A percentile compares a stretch with the other conserved stretches of the same genome.
Evolutionary conservation across 2,888 invertebrate species (phyloP).

Genomic region (Lithosia quadra): DNA sequence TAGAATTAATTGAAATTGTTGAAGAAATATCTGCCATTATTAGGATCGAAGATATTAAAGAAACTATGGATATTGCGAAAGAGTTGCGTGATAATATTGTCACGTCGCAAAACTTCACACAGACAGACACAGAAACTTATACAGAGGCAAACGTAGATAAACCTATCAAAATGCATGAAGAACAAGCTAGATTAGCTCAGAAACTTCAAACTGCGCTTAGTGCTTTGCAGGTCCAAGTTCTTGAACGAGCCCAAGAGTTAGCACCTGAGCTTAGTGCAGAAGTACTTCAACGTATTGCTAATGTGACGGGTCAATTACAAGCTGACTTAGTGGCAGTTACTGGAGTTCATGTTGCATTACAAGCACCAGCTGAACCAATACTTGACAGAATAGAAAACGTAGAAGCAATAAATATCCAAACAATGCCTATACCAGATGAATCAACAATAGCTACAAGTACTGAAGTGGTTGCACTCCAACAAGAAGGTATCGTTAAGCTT

Average conservation of each 20-base stretch:
- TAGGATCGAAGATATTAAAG: slow-evolving; percentile 64
- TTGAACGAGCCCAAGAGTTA: slow-evolving; percentile 63
- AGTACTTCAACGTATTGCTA: slow-evolving; percentile 60
- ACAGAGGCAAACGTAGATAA: slow-evolving; percentile 25
- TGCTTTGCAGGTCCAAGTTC: slow-evolving; percentile 62
- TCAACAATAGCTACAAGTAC: slow-evolving; percentile 19
- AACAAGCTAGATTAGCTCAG: slow-evolving; percentile 59
- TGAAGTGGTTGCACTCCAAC: slow-evolving; percentile 33
- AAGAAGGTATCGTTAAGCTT: slow-evolving; percentile 25
- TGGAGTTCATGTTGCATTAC: slow-evolving; percentile 52
- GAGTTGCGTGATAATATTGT: slow-evolving; percentile 65
- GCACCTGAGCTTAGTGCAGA: slow-evolving; percentile 54
- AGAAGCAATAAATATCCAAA: slow-evolving; percentile 21
- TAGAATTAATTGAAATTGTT: slow-evolving; percentile 72
- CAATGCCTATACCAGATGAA: slow-evolving; percentile 24
- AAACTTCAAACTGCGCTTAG: slow-evolving; percentile 66
- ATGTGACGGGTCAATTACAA: slow-evolving; percentile 66
- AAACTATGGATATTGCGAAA: slow-evolving; percentile 65
- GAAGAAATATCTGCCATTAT: slow-evolving; percentile 70
- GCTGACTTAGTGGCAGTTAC: slow-evolving; percentile 65
- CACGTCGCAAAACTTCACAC: slow-evolving; percentile 37
- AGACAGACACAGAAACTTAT: slow-evolving; percentile 21
- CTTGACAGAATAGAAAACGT: slow-evolving; percentile 21
- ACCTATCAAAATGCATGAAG: slow-evolving; percentile 30
- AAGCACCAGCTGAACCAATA: slow-evolving; percentile 47